Base-by-base conservation (phyloP, 2,888 invertebrate genomes). In the Automeris io region DNA sequence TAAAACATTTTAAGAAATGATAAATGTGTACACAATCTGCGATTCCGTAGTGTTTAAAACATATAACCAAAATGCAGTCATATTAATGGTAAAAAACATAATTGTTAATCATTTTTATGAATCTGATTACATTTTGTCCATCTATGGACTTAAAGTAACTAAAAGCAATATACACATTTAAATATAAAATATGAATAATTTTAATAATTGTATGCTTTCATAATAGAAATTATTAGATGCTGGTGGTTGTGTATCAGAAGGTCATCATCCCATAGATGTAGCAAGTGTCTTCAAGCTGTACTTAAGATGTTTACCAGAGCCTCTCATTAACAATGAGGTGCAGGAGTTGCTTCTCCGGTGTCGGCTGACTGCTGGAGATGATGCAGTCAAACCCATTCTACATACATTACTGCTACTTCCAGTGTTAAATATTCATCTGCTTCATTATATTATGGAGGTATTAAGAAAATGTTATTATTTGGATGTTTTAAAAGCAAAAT, bases 271-370 rank as follows among this genome's bases (percentile, higher is more conserved):
- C 1, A 91, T 95, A 51, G 97, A 97, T 77, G 91, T 96, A 9
- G 95, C 96, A 1, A 94, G 92, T 66, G 90, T 96, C 19, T 80
- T 97, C 16, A 97, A 97, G 70, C 90, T 92, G 33, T 97, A 96
- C 70, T 90, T 97, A 45, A 88, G 96, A 41, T 92, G 93, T 68
- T 79, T 97, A 37, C 95, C 96, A 0, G 95, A 95, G 55, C 95
- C 97, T 0, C 77, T 97, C 12, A 91, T 97, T 32, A 86, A 79
- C 71, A 76, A 79, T 2, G 73, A 95, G 92, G 91, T 92, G 45
- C 95, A 96, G 61, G 95, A 95, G 58, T 74, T 93, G 22, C 90
- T 96, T 43, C 75, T 96, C 8, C 86, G 92, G 49, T 92, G 92
- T 66, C 78, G 89, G 33, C 70, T 91, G 41, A 74, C 91, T 1